Base-by-base conservation (phyloP, 2,888 invertebrate genomes). In the Busseola fusca region DNA sequence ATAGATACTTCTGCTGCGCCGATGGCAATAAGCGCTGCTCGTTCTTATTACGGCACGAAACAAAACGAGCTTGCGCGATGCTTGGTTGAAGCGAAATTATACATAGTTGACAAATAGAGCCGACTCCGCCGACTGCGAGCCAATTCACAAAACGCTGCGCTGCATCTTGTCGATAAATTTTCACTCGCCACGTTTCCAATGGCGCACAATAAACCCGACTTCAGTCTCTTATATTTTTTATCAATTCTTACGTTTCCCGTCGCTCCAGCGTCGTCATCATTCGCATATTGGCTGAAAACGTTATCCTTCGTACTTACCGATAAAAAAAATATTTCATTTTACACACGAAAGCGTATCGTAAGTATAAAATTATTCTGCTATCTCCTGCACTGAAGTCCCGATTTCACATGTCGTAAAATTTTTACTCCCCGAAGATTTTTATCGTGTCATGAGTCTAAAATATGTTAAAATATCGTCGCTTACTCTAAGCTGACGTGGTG, bases 51-150 rank as follows among this genome's bases (percentile, higher is more conserved):
- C 80, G 56, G 74, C 62, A 62, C 45, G 59, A 72, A 83, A 85
- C 80, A 84, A 85, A 84, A 85, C 84, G 66, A 85, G 76, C 74
- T 65, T 72, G 64, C 71, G 78, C 78, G 30, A 82, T 78, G 83
- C 76, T 84, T 82, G 78, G 83, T 74, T 89, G 88, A 87, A 87
- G 87, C 86, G 83, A 90, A 91, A 91, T 90, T 91, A 91, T 90
- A 90, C 90, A 88, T 87, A 89, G 86, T 90, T 89, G 89, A 91
- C 91, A 92, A 92, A 92, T 90, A 91, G 86, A 89, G 87, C 83
- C 86, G 77, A 87, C 84, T 88, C 80, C 70, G 78, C 81, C 79
- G 81, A 83, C 82, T 79, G 80, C 66, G 79, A 88, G 89, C 89
- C 90, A 91, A 90, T 91, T 90, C 90, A 87, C 87, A 87, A 89